phyloP scores from a whole-genome alignment of 1,140 invertebrate species.

The Trichoplusia ni region DNA sequence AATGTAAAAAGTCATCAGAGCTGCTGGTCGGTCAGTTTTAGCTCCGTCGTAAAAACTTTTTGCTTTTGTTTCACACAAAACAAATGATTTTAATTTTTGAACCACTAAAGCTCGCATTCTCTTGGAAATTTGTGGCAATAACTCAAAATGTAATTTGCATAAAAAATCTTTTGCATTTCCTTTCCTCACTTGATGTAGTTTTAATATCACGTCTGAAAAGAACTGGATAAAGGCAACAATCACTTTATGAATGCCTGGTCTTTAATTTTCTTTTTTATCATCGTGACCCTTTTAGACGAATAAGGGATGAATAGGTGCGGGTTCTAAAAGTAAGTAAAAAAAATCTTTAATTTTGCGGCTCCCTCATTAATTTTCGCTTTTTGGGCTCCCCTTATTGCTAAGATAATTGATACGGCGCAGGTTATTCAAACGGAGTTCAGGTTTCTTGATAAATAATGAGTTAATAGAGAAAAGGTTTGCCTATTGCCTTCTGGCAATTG shows the following conservation, averaged over 20 bases:
- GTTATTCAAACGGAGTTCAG: conserved; percentile 2
- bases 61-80: conserved; percentile 7
- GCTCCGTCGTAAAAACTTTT: conserved; percentile 10
- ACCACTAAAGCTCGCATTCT: conserved; percentile 17
- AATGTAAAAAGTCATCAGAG: conserved; percentile 12
- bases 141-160: conserved; percentile 33
- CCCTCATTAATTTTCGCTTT: conserved; percentile 32
- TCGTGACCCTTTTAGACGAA: conserved; percentile 37
- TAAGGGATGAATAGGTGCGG: conserved; percentile 35
- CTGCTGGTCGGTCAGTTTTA: not conserved
- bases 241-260: conserved; percentile 39
- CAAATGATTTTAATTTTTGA: conserved; percentile 28
- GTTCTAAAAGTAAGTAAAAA: conserved; percentile 6
- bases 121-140: conserved; percentile 22
- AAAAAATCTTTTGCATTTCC: conserved; percentile 39
- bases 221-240: conserved; percentile 41
- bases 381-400: conserved; percentile 22
- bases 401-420: conserved; percentile 29
- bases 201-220: conserved; percentile 41
- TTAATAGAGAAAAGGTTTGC: not conserved
- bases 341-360: conserved; percentile 27
- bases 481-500: not conserved
- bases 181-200: conserved; percentile 43
- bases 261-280: conserved; percentile 48
- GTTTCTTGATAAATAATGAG: not conserved